Evolutionary conservation across 2,113 vertebrate genomes (phyloP), one percentile per base, ranked within the genome.

Genomic region (Cephalopholis sonnerati): DNA sequence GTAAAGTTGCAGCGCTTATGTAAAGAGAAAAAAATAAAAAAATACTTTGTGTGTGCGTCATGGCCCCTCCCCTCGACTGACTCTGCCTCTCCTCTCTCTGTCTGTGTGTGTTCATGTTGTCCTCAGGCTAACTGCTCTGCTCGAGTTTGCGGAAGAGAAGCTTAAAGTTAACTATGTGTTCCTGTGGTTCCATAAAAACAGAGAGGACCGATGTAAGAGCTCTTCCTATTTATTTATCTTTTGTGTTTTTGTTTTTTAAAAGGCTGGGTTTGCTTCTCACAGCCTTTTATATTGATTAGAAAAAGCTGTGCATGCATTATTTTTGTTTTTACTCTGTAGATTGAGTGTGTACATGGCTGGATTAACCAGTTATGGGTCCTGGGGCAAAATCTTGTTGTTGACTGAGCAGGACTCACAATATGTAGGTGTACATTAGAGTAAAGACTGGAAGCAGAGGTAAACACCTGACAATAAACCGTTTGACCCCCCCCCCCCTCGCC

Each of bases 111-210:
- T 59, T 36, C 29, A 0, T 82, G 22, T 86, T 80, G 1, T 77
- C 82, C 84, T 89, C 95, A 99, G 98, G 93, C 96, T 99, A 36
- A 97, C 97, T 46, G 96, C 96, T 82, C 96, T 99, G 92, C 87
- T 99, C 73, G 97, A 98, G 93, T 99, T 97, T 88, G 97, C 98
- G 75, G 98, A 99, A 92, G 98, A 99, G 93, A 98, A 97, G 93
- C 96, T 99, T 95, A 98, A 98, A 96, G 97, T 97, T 85, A 96
- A 95, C 95, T 96, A 95, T 0, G 97, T 99, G 93, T 98, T 99
- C 91, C 93, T 99, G 93, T 99, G 98, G 96, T 99, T 99, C 95
- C 95, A 96, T 80, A 99, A 98, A 96, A 96, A 94, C 95, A 96
- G 98, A 93, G 98, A 98, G 89, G 98, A 99, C 90, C 94, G 97